phyloP scores from a whole-genome alignment of 2,888 invertebrate species.

The Eurytoma adleriae region DNA sequence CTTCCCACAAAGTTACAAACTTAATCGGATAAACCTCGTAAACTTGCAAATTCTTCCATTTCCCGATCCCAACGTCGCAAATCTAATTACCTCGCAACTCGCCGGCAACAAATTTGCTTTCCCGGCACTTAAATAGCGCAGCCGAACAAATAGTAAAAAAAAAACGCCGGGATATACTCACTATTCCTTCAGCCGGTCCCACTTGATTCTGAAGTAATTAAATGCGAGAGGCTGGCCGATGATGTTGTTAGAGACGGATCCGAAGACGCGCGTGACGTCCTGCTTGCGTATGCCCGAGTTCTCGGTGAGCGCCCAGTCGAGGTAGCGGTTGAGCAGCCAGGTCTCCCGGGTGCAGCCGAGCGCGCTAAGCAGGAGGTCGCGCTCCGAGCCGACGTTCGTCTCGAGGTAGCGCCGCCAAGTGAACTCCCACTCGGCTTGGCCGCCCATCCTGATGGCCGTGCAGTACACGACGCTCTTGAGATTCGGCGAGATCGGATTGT shows the following conservation, averaged over 20 bases:
- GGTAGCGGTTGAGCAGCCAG: conserved; percentile 88
- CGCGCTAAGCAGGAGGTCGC: conserved; percentile 85
- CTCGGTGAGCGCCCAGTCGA: conserved; percentile 85
- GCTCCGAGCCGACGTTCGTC: conserved; percentile 89
- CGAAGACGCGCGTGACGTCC: conserved; percentile 87
- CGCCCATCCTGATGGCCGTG: conserved; percentile 89
- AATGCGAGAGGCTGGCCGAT: conserved; percentile 90
- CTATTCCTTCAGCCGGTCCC: conserved; percentile 85
- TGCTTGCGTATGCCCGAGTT: conserved; percentile 89
- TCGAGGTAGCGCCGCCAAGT: conserved; percentile 87
- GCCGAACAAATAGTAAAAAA: no score
- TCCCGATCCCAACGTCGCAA: no score
- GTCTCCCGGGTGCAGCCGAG: conserved; percentile 90
- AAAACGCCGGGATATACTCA: conserved; percentile 80
- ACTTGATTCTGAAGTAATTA: conserved; percentile 86
- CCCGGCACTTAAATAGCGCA: no score
- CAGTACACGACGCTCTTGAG: conserved; percentile 91
- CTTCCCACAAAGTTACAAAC: no score
- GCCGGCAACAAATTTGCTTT: no score
- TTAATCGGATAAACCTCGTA: no score
- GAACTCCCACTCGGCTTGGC: conserved; percentile 92
- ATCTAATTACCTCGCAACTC: no score
- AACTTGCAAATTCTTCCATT: no score
- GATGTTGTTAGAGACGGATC: conserved; percentile 85
- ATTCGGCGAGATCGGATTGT: conserved; percentile 91